These are phyloP conservation scores for Cercopithecus mona DNA, from an alignment of 2,113 vertebrate genomes.

Conservation along the genomic window DNA sequence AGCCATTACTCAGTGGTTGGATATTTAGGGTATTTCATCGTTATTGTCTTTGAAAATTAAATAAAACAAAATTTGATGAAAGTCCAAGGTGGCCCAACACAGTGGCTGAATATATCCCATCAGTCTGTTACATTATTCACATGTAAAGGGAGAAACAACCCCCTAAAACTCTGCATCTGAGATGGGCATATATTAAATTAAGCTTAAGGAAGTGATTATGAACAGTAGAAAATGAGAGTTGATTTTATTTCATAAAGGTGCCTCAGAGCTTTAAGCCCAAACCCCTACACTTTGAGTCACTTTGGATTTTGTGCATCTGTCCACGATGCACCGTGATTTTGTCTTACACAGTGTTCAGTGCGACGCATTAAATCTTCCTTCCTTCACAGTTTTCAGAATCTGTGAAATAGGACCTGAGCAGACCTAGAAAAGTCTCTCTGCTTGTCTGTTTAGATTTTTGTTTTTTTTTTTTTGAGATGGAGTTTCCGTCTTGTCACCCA, in stretches of 20 bases:
- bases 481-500: no score
- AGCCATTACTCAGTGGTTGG: neutral
- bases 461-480: neutral
- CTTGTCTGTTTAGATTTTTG: constrained; percentile 17
- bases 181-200: neutral
- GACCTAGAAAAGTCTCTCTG: neutral
- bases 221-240: neutral
- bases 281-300: neutral
- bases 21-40: constrained; percentile 58
- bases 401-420: neutral
- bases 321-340: neutral
- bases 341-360: neutral
- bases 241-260: neutral
- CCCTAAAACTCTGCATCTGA: neutral
- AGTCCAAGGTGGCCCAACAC: constrained; percentile 45
- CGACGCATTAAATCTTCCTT: neutral
- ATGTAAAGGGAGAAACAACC: neutral
- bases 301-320: neutral
- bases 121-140: constrained; percentile 36
- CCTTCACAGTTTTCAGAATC: neutral
- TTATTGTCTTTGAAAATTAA: constrained; percentile 63
- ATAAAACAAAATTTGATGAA: neutral
- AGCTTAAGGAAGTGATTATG: neutral
- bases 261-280: neutral
- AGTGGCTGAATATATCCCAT: constrained; percentile 54